These are phyloP conservation scores for Alectura lathami DNA, from an alignment of 2,113 vertebrate species.

Conservation along the genomic window DNA sequence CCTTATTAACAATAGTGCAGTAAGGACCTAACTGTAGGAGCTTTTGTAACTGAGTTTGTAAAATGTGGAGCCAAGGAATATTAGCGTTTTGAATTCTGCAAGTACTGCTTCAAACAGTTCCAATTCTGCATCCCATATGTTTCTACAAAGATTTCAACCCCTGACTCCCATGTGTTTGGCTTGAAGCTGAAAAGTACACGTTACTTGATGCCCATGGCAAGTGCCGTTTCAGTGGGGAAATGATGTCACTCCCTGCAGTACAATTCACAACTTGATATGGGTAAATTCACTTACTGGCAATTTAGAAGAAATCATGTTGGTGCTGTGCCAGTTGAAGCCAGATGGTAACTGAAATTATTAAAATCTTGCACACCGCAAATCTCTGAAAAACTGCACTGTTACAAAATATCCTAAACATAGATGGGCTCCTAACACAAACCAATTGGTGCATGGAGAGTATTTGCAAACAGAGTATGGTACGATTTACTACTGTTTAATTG, in stretches of 20 bases:
- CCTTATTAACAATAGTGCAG: neutral
- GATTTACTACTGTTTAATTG: neutral
- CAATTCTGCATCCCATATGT: neutral
- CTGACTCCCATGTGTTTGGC: neutral
- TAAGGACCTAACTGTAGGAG: neutral
- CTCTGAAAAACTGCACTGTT: neutral
- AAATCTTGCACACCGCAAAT: constrained; percentile 8
- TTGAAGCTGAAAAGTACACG: neutral
- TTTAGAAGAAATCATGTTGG: neutral
- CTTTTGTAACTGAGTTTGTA: neutral
- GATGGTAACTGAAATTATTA: constrained; percentile 50
- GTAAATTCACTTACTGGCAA: constrained; percentile 33
- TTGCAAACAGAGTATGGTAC: neutral
- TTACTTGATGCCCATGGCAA: constrained; percentile 1
- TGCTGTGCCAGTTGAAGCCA: constrained; percentile 30
- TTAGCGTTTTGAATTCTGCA: neutral
- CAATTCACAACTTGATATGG: constrained; percentile 4
- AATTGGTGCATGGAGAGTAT: neutral
- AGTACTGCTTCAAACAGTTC: neutral
- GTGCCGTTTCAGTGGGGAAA: neutral
- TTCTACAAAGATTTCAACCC: neutral
- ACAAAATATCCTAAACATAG: neutral
- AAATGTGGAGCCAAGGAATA: neutral
- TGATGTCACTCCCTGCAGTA: neutral
- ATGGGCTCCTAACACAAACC: neutral